phyloP scores from a whole-genome alignment of 2,113 vertebrate genomes.

The Rhombomys opimus region DNA sequence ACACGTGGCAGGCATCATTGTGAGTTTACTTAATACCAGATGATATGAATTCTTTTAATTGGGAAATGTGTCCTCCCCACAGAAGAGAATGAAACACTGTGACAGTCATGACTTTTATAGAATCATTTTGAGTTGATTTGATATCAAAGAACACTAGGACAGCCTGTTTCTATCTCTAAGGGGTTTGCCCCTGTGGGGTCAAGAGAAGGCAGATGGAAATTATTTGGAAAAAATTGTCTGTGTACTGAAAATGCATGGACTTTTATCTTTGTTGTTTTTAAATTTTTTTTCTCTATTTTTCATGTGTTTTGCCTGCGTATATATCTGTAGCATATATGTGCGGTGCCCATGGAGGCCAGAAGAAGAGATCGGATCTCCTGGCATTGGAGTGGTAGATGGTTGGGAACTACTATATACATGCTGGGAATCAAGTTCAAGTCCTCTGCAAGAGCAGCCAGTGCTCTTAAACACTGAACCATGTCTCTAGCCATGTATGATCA shows the following conservation, averaged over 20 bases:
- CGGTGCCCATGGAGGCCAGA: background rate
- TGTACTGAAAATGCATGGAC: background rate
- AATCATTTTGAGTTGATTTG: background rate
- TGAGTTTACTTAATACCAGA: constrained; percentile 47
- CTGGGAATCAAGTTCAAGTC: background rate
- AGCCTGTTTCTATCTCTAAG: background rate
- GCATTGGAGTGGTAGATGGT: background rate
- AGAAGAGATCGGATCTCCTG: background rate
- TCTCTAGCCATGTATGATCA: background rate
- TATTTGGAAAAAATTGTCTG: background rate
- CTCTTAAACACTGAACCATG: background rate
- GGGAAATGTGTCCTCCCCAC: background rate
- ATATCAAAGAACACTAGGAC: background rate
- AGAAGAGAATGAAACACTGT: background rate
- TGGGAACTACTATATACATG: background rate
- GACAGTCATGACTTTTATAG: background rate
- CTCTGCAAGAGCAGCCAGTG: background rate
- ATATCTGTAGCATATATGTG: background rate
- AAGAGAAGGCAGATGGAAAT: background rate
- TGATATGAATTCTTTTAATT: constrained; percentile 23
- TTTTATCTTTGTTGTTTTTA: background rate
- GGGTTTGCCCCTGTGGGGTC: background rate
- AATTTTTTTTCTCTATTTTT: background rate
- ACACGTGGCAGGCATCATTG: constrained; percentile 18
- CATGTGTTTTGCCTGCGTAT: background rate